Conservation (phyloP, 2,113 vertebrate species). For the Rostratula benghalensis region DNA sequence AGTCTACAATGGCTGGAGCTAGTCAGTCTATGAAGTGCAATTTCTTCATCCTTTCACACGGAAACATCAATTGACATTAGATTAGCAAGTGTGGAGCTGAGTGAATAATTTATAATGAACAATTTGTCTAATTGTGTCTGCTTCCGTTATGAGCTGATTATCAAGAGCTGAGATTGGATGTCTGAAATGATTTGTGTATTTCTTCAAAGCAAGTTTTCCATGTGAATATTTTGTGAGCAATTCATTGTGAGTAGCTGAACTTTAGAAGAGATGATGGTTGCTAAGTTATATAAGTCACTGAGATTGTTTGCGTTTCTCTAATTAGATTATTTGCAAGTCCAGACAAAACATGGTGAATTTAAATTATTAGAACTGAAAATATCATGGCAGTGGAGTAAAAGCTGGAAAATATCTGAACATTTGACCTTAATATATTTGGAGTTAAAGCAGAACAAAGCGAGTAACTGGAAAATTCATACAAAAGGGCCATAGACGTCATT, state of each 20-base stretch:
- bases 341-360: constrained; percentile 17
- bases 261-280: not conserved
- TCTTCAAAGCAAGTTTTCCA: not conserved
- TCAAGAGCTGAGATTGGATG: not conserved
- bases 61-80: not conserved
- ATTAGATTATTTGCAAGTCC: constrained; percentile 17
- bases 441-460: not conserved
- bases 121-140: constrained; percentile 35
- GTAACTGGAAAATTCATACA: not conserved
- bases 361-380: not conserved
- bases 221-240: not conserved
- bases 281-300: not conserved
- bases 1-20: not conserved
- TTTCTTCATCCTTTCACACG: not conserved
- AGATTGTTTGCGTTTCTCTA: not conserved
- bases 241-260: not conserved
- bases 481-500: not conserved
- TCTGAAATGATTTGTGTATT: constrained; percentile 11
- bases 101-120: not conserved
- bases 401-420: not conserved
- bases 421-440: not conserved
- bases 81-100: not conserved
- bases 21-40: not conserved
- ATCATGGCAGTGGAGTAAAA: not conserved
- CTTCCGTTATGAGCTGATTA: not conserved